Conservation (phyloP, 2,888 invertebrate genomes). For the Cataglyphis rosenhaueri region DNA sequence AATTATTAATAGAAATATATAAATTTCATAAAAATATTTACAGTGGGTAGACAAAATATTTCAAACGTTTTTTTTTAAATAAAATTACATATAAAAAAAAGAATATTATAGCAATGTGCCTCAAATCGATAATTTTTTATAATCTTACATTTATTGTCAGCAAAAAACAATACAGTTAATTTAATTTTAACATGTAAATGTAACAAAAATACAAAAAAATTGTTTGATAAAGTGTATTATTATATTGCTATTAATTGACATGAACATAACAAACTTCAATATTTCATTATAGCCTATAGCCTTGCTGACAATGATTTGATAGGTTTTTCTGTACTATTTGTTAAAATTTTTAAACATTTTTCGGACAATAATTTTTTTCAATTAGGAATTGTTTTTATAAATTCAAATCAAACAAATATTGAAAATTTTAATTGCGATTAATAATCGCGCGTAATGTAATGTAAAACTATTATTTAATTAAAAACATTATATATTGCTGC, state of each 20-base stretch:
- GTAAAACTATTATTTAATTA: not conserved
- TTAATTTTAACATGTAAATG: not conserved
- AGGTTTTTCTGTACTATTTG: not conserved
- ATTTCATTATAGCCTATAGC: not conserved
- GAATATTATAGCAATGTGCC: not conserved
- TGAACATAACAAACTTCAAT: not conserved
- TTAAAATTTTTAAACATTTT: not conserved
- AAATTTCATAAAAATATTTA: slow-evolving; percentile 4
- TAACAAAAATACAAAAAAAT: not conserved
- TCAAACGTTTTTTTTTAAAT: not conserved
- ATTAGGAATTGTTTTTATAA: not conserved
- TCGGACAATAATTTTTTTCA: not conserved
- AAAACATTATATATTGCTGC: not conserved
- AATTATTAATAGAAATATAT: not conserved
- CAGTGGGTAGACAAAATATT: slow-evolving; percentile 31
- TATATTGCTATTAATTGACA: not conserved
- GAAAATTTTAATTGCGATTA: not conserved
- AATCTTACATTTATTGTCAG: not conserved
- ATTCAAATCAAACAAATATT: not conserved
- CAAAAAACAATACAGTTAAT: not conserved
- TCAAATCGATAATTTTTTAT: not conserved
- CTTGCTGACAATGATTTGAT: not conserved
- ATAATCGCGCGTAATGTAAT: not conserved
- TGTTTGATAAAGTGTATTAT: not conserved
- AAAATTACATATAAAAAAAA: not conserved